Base-by-base conservation (phyloP, 2,797 vertebrate genomes). In the Coregonus ussuriensis region DNA sequence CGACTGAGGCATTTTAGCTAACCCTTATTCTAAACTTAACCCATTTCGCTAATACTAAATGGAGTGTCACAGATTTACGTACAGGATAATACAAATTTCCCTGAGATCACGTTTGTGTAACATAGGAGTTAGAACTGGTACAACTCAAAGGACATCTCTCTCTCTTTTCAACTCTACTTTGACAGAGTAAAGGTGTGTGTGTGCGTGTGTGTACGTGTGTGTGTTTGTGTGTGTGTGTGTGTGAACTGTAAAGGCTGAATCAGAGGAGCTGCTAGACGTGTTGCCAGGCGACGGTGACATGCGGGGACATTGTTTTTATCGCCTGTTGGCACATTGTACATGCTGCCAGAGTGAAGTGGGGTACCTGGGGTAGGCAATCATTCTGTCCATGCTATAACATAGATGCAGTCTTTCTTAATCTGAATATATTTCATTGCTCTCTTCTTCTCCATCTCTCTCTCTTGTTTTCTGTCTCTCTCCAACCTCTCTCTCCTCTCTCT, bases 211-310 rank as follows among this genome's bases (percentile, higher is more conserved):
- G 31, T 76, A 33, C 16, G n/a, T 62, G 53, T 41, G 56, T 66
- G 70, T 37, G 35, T 56, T 5, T 72, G 52, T 52, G 47, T 1
- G 47, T 4, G 72, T n/a, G n/a, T 31, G 62, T 41, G 71, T 78
- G 75, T 70, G 0, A 7, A 5, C 33, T 9, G 67, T 14, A n/a
- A 75, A 86, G 62, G 35, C 74, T 88, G 81, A 86, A 72, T 76
- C 37, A 21, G 31, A 54, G n/a, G 76, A 54, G 77, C 82, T 75
- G 74, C 86, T 78, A 85, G 78, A 82, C 77, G 74, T 4, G 91
- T 94, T 93, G 90, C 93, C 85, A 88, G 85, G 94, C 87, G 85
- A 94, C 92, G 65, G 76, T 81, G 88, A 88, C 84, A 85, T 86
- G 85, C 83, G 89, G 86, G 82, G 86, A 82, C 82, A 88, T 82